Conservation (phyloP, 2,888 invertebrate genomes). For the Megalurothrips usitatus region DNA sequence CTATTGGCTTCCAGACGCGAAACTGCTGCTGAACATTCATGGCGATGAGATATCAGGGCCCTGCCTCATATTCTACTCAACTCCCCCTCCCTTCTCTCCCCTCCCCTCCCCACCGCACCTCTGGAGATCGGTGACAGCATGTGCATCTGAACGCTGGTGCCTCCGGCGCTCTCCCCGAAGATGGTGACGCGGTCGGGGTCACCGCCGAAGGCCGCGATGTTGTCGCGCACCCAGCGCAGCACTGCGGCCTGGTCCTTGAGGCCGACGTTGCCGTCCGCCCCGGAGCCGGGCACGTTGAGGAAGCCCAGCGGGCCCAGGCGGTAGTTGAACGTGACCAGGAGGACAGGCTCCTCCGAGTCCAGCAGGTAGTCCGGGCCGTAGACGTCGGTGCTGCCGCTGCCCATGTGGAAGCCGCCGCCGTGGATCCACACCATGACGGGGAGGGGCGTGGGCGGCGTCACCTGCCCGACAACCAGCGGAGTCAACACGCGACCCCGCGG, state of each 20-base stretch:
- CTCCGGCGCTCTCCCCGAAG: constrained; percentile 81
- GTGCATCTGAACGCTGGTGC: constrained; percentile 76
- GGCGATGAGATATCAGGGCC: too few species aligned
- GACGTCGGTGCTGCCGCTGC: constrained; percentile 32
- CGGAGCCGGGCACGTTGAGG: neutral
- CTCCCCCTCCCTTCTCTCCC: too few species aligned
- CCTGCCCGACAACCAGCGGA: too few species aligned
- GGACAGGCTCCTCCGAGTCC: neutral
- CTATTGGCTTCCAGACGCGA: too few species aligned
- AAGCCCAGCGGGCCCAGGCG: constrained; percentile 15
- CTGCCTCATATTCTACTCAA: too few species aligned
- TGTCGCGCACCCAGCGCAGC: constrained; percentile 76
- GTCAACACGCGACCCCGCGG: too few species aligned
- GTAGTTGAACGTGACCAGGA: constrained; percentile 1
- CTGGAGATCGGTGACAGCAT: constrained; percentile 75
- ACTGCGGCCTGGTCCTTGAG: constrained; percentile 77
- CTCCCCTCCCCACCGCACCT: constrained; percentile 53
- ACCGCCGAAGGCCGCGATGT: constrained; percentile 82
- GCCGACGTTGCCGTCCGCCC: constrained; percentile 57
- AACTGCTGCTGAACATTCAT: too few species aligned
- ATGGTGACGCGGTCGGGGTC: constrained; percentile 76
- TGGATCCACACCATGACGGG: constrained; percentile 36
- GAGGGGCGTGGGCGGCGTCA: neutral
- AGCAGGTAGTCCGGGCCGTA: constrained; percentile 35
- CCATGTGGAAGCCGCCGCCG: constrained; percentile 34